A percentile compares a stretch with the other conserved stretches of the same genome.
These are phyloP conservation scores for Andrena flavipes DNA, from an alignment of 2,888 invertebrate genomes.

Conservation along the genomic window DNA sequence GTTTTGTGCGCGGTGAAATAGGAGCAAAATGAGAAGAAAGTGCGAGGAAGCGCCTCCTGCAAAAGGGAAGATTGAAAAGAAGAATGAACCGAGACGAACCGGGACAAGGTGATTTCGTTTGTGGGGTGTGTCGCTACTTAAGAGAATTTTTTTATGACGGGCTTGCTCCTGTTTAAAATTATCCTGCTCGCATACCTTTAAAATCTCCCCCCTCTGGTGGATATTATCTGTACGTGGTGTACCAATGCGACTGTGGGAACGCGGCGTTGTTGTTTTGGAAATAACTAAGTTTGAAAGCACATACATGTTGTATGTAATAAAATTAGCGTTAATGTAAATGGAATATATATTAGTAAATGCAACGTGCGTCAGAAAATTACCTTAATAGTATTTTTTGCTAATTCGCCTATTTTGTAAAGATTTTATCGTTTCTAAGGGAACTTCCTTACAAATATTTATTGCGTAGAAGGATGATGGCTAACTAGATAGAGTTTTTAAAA, in stretches of 20 bases:
- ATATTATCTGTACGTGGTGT: not conserved
- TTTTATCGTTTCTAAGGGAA: too few relatives aligned
- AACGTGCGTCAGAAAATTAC: too few relatives aligned
- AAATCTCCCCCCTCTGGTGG: not conserved
- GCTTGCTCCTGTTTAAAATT: constrained; percentile 16
- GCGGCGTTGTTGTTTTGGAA: not conserved
- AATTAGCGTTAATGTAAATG: too few relatives aligned
- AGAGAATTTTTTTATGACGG: constrained; percentile 32
- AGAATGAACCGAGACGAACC: constrained; percentile 34
- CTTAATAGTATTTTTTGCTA: too few relatives aligned
- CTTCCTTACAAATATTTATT: too few relatives aligned
- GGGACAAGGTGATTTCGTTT: constrained; percentile 52
- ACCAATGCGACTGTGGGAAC: not conserved
- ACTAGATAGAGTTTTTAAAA: too few relatives aligned
- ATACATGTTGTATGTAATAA: too few relatives aligned
- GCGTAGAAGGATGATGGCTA: too few relatives aligned
- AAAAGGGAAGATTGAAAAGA: constrained; percentile 26
- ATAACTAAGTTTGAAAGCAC: not conserved
- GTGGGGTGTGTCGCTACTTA: constrained; percentile 42
- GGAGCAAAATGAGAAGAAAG: constrained; percentile 51
- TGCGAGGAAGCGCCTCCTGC: constrained; percentile 53
- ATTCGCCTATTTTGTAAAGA: too few relatives aligned
- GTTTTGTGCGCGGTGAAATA: constrained; percentile 44
- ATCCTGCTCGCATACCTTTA: not conserved
- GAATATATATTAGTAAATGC: too few relatives aligned